A percentile compares a stretch with the other conserved stretches of the same genome.
Evolutionary conservation across 2,888 invertebrate genomes (phyloP).

Genomic region (Leuctra nigra): DNA sequence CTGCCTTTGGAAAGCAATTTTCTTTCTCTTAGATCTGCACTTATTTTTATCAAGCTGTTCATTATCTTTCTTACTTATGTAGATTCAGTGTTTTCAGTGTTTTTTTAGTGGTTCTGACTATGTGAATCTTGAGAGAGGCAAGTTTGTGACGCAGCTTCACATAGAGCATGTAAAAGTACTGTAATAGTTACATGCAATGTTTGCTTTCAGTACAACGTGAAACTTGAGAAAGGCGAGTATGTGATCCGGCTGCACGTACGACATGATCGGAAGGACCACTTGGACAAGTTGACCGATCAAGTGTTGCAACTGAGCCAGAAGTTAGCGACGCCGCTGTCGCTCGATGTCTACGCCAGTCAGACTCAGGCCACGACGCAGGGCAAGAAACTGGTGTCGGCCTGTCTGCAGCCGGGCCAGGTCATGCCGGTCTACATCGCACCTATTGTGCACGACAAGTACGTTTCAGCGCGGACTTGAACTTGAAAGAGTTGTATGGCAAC

Average conservation of each 20-base stretch:
- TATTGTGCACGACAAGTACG: conserved; percentile 77
- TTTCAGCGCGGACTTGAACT: too few relatives aligned
- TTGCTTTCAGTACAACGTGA: conserved; percentile 63
- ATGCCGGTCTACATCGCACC: conserved; percentile 75
- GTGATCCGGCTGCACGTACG: conserved; percentile 78
- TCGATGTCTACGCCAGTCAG: conserved; percentile 70
- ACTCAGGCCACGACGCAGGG: conserved; percentile 65
- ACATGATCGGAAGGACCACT: conserved; percentile 76
- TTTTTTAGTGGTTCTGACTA: too few relatives aligned
- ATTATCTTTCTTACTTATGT: too few relatives aligned
- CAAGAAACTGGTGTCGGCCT: conserved; percentile 63
- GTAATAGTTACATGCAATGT: too few relatives aligned
- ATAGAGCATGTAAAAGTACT: too few relatives aligned
- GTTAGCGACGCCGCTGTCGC: conserved; percentile 56
- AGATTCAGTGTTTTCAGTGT: too few relatives aligned
- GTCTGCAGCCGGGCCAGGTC: conserved; percentile 52
- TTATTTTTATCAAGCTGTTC: too few relatives aligned
- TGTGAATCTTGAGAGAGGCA: too few relatives aligned
- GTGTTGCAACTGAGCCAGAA: conserved; percentile 71
- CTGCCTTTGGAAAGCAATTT: too few relatives aligned
- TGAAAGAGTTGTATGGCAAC: too few relatives aligned
- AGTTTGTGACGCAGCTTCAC: too few relatives aligned
- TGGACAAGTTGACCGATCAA: conserved; percentile 80
- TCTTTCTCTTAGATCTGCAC: too few relatives aligned
- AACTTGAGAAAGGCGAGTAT: conserved; percentile 95